phyloP scores from a whole-genome alignment of 2,797 vertebrate genomes.

The Syncerus caffer region DNA sequence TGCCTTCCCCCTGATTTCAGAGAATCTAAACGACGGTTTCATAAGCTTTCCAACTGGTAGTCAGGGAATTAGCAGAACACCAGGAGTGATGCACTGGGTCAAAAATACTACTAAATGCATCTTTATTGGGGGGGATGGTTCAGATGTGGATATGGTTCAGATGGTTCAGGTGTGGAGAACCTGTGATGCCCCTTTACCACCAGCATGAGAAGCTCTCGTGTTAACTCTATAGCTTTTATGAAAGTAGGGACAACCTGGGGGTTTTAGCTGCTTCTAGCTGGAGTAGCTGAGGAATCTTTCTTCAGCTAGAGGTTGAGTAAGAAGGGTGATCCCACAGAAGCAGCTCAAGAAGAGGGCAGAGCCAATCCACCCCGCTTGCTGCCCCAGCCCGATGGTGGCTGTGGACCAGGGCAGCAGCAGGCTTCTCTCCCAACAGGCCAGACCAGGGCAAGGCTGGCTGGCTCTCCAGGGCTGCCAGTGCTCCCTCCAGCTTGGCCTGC shows the following conservation, averaged over 20 bases:
- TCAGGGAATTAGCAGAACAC: background rate
- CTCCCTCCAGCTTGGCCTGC: background rate
- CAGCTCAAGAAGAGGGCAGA: background rate
- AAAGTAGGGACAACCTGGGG: background rate
- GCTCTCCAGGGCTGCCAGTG: rapidly evolving
- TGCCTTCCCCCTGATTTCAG: background rate
- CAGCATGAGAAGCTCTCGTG: background rate
- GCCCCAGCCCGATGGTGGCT: background rate
- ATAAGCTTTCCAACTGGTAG: background rate
- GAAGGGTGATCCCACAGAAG: background rate
- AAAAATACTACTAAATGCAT: rapidly evolving
- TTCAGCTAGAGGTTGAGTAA: background rate
- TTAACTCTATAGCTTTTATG: background rate
- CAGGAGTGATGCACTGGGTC: background rate
- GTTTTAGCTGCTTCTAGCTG: background rate
- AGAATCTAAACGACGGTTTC: background rate
- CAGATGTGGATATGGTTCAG: background rate
- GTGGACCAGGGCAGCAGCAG: background rate
- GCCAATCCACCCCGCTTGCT: rapidly evolving
- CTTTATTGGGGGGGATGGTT: background rate
- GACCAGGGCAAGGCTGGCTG: rapidly evolving
- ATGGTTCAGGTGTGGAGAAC: background rate
- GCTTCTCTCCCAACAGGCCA: background rate
- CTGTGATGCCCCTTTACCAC: rapidly evolving
- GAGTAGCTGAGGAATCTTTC: background rate